Percentiles rank a stretch among this genome's conserved stretches.
Evolutionary conservation across 2,888 invertebrate species (phyloP).

Genomic region (Epirrita christyi): DNA sequence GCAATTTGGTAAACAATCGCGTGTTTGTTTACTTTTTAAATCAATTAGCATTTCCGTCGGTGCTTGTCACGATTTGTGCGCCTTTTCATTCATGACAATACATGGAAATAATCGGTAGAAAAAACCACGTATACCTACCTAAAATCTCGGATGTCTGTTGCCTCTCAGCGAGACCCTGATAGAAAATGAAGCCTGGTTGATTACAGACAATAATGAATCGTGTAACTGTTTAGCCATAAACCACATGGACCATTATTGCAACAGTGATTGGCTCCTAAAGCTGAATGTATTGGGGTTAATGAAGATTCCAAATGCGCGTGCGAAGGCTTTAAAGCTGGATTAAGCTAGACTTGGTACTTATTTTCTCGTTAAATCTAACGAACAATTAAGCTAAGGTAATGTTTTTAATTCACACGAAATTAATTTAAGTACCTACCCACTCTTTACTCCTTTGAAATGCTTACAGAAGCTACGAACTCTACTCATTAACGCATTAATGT

Average conservation of each 20-base stretch:
- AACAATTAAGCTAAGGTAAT: constrained; percentile 6
- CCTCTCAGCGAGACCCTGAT: constrained; percentile 4
- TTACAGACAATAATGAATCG: constrained; percentile 19
- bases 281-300: constrained; percentile 49
- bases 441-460: too few species aligned
- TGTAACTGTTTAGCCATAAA: constrained; percentile 25
- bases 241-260: constrained; percentile 37
- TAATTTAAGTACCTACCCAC: too few species aligned
- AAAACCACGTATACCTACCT: neutral
- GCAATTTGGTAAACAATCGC: constrained; percentile 39
- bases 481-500: too few species aligned
- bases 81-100: constrained; percentile 6
- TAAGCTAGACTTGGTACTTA: constrained; percentile 22
- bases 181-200: constrained; percentile 5
- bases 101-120: neutral
- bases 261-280: constrained; percentile 44
- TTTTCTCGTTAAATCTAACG: constrained; percentile 25
- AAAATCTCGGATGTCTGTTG: neutral
- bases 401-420: neutral
- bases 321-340: constrained; percentile 41
- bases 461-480: too few species aligned
- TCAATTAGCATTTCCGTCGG: constrained; percentile 36
- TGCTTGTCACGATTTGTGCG: constrained; percentile 11
- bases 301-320: constrained; percentile 44
- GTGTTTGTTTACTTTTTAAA: constrained; percentile 40